Conservation (phyloP, 2,113 vertebrate genomes). For the Poeciliopsis retropinna region DNA sequence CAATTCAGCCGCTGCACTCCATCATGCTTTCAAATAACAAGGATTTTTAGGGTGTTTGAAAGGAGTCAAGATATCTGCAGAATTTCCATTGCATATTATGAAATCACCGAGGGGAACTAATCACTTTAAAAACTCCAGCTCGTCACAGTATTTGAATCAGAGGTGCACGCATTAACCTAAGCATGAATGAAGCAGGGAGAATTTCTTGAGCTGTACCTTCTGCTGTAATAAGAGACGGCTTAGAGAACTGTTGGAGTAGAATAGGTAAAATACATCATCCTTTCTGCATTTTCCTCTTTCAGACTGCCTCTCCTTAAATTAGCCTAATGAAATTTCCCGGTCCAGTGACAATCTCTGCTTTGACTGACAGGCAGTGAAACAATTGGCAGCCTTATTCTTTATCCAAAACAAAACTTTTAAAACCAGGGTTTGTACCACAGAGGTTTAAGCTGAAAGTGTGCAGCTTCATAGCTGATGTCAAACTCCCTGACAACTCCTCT, state of each 20-base stretch:
- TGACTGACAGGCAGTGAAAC: neutral
- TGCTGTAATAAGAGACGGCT: slow-evolving; percentile 30
- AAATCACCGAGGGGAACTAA: slow-evolving; percentile 46
- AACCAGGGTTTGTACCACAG: neutral
- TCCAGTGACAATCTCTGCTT: slow-evolving; percentile 10
- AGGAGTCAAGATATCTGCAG: slow-evolving; percentile 29
- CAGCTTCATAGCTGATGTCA: slow-evolving; percentile 37
- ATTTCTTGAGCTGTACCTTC: slow-evolving; percentile 24
- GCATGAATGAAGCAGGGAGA: slow-evolving; percentile 10
- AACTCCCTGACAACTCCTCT: slow-evolving; percentile 33
- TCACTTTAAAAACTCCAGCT: slow-evolving; percentile 29
- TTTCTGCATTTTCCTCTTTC: slow-evolving; percentile 9
- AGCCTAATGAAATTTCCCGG: slow-evolving; percentile 21
- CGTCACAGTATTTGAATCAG: slow-evolving; percentile 24
- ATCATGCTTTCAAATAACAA: slow-evolving; percentile 20
- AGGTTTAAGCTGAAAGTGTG: slow-evolving; percentile 12
- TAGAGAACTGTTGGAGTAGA: slow-evolving; percentile 21
- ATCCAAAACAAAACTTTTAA: neutral
- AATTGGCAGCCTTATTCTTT: neutral
- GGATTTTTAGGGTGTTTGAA: slow-evolving; percentile 25
- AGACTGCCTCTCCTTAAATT: neutral
- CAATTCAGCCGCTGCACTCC: slow-evolving; percentile 23
- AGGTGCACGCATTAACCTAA: neutral
- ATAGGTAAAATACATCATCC: slow-evolving; percentile 35
- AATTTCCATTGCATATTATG: slow-evolving; percentile 25